phyloP scores from a whole-genome alignment of 2,113 vertebrate genomes.

The Lepus europaeus region DNA sequence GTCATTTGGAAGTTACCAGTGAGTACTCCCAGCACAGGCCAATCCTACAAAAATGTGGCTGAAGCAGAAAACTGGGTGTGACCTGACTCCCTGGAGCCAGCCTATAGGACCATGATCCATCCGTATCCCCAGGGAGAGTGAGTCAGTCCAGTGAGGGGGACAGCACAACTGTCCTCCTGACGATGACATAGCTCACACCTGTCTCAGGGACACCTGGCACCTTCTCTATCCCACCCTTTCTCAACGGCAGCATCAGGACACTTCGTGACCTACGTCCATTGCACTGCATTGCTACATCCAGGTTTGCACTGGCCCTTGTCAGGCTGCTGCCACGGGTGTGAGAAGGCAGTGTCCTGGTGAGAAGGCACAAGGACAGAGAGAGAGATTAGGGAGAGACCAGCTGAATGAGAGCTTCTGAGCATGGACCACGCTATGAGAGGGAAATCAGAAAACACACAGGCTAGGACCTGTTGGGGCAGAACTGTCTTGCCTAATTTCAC shows the following conservation, averaged over 20 bases:
- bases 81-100: neutral
- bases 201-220: neutral
- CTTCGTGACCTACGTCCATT: neutral
- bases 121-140: neutral
- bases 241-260: neutral
- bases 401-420: accelerated
- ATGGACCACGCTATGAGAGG: neutral
- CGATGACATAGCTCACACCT: neutral
- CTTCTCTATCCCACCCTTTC: neutral
- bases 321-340: neutral
- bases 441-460: neutral
- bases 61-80: neutral
- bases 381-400: accelerated
- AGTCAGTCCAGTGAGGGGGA: neutral
- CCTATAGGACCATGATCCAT: neutral
- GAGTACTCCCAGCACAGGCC: neutral
- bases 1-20: neutral
- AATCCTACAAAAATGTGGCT: neutral
- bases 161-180: neutral
- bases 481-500: neutral
- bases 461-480: too few species aligned
- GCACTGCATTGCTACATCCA: neutral
- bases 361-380: neutral
- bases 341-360: neutral
- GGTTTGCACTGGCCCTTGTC: neutral